Base-by-base conservation (phyloP, 2,113 vertebrate species). In the Scalopus aquaticus region DNA sequence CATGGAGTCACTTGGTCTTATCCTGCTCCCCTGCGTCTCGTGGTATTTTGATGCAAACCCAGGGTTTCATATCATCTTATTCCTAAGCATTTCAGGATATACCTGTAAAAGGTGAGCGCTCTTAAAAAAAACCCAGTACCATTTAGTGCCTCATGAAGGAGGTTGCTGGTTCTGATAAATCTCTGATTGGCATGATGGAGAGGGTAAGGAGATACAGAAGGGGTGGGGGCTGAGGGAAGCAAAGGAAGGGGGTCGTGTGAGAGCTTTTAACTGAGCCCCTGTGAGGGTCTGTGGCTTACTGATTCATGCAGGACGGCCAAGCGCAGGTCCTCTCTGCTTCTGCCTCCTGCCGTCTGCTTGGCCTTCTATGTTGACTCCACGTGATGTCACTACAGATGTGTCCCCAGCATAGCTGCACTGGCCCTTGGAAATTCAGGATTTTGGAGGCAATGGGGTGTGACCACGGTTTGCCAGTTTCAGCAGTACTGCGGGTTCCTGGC, bases 31-130 rank as follows among this genome's bases (percentile, higher is more conserved):
- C 30, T 22, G 64, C 24, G 46, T 69, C 9, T 81, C 0, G 0
- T 7, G 37, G 32, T 56, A 42, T 76, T 77, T 81, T 65, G 54
- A 86, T 70, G 74, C 32, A 90, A 64, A 37, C 44, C 9, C 10
- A 11, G 30, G 70, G 67, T 84, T 89, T 46, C 15, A 5, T 49
- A 28, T 39, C 19, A 60, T 77, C 87, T 65, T 19, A 26, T 58
- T 70, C 54, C 37, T 24, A 67, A 86, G 26, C 69, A 49, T 76
- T 85, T 77, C 28, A 85, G 46, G 84, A 65, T 69, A 7, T 84
- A 73, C 49, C 64, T 96, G 44, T 44, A 44, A 44, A 44, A 44
- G 44, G 44, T 74, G 44, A 91, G 46, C 28, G 28, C 62, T 70
- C 60, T 73, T 19, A 28, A 64, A 39, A 70, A 80, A 64, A 16